Base-by-base conservation (phyloP, 2,888 invertebrate genomes). In the Patella pellucida region DNA sequence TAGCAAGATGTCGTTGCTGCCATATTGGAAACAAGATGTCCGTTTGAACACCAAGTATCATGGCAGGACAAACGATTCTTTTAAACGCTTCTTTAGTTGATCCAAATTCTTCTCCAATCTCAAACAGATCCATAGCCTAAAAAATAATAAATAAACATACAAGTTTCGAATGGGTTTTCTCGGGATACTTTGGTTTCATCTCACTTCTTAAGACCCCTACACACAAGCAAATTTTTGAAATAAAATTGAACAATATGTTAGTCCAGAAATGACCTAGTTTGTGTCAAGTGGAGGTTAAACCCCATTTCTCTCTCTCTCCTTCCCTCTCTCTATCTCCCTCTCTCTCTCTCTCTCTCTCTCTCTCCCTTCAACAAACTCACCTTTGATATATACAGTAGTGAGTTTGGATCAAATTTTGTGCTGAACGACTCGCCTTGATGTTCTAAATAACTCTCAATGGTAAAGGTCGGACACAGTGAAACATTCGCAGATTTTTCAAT, bases 91-190 rank as follows among this genome's bases (percentile, higher is more conserved):
- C 84, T 51, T 82, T 74, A 31, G 89, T 70, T 7, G 83, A 82
- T 5, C 72, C 76, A 73, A 76, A 86, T 1, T 84, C 87, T 68
- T 91, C 90, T 0, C 84, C 78, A 72, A 90, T 83, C 76, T 90
- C 89, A 85, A 89, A 91, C 79, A 91, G 79, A 76, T 91, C 91
- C 90, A 91, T 91, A 0, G 91, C 91, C 89, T 90, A 78, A 1
- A 67, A 67, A 73, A 67, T 50, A 62, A 62, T 52, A 71, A 3
- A 15, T 51, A 50, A n/a, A 3, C 14, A 15, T 7, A 41, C 7
- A 41, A 31, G n/a, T n/a, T n/a, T n/a, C n/a, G n/a, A n/a, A n/a
- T n/a, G n/a, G n/a, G n/a, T n/a, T n/a, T n/a, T n/a, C n/a, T n/a
- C n/a, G n/a, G n/a, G n/a, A n/a, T n/a, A n/a, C n/a, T n/a, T n/a